phyloP scores from a whole-genome alignment of 2,888 invertebrate genomes.

The Penaeus monodon region DNA sequence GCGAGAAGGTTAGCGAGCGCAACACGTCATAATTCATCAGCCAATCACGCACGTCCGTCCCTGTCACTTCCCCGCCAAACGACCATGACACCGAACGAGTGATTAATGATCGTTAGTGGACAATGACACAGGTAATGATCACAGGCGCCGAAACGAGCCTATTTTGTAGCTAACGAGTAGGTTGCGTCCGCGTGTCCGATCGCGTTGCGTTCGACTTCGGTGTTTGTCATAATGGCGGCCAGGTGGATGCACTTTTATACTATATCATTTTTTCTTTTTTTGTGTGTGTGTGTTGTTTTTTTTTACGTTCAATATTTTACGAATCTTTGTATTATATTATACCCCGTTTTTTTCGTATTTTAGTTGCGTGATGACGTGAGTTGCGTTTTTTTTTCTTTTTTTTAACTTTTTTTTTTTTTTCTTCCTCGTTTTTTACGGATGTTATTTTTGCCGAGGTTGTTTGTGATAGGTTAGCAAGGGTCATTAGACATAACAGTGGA shows the following conservation, averaged over 20 bases:
- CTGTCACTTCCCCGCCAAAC: slow-evolving; percentile 37
- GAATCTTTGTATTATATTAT: neutral
- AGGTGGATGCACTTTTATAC: neutral
- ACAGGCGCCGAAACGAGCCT: slow-evolving; percentile 17
- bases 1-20: neutral
- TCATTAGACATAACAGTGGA: too few relatives aligned
- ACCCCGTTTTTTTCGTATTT: too few relatives aligned
- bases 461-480: too few relatives aligned
- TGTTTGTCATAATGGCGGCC: neutral
- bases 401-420: neutral
- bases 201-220: neutral
- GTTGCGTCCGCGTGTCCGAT: neutral
- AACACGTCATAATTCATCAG: neutral
- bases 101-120: slow-evolving; percentile 40
- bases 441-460: too few relatives aligned
- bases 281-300: too few relatives aligned
- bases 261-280: too few relatives aligned
- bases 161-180: neutral
- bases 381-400: neutral
- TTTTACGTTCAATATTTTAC: neutral
- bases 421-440: neutral
- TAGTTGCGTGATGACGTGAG: neutral
- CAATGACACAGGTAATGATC: slow-evolving; percentile 54
- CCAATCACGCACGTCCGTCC: neutral
- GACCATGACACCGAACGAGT: slow-evolving; percentile 25